phyloP scores from a whole-genome alignment of 2,888 invertebrate species.

The Drosophila tanythrix region DNA sequence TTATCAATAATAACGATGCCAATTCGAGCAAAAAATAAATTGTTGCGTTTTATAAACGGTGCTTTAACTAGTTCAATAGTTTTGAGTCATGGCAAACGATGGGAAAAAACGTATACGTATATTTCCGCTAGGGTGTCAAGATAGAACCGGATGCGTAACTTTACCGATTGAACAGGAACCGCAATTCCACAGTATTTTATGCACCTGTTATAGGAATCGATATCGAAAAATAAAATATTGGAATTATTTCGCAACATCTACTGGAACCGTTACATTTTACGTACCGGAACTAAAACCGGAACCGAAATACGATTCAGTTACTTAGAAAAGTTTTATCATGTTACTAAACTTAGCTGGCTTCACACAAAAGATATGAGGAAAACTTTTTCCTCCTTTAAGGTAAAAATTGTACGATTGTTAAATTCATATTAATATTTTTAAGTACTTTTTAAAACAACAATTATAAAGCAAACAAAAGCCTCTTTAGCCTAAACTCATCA shows the following conservation, averaged over 20 bases:
- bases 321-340: not conserved
- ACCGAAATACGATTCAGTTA: not conserved
- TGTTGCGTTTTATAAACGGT: not conserved
- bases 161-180: not conserved
- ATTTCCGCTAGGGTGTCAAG: not conserved
- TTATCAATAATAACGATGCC: constrained; percentile 15
- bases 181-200: not conserved
- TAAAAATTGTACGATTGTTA: not conserved
- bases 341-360: not conserved
- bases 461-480: not conserved
- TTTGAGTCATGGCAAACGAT: not conserved
- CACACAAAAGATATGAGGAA: not conserved
- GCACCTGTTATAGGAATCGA: not conserved
- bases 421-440: not conserved
- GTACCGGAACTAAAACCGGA: not conserved
- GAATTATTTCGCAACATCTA: not conserved
- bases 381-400: not conserved
- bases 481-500: not conserved
- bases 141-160: not conserved
- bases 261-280: not conserved
- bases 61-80: not conserved
- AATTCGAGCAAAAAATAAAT: constrained; percentile 19
- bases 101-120: not conserved
- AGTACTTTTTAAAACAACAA: not conserved
- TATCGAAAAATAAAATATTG: not conserved